A percentile compares a stretch with the other conserved stretches of the same genome.
These are phyloP conservation scores for Leucophora obtusa DNA, from an alignment of 2,888 invertebrate species.

Conservation along the genomic window DNA sequence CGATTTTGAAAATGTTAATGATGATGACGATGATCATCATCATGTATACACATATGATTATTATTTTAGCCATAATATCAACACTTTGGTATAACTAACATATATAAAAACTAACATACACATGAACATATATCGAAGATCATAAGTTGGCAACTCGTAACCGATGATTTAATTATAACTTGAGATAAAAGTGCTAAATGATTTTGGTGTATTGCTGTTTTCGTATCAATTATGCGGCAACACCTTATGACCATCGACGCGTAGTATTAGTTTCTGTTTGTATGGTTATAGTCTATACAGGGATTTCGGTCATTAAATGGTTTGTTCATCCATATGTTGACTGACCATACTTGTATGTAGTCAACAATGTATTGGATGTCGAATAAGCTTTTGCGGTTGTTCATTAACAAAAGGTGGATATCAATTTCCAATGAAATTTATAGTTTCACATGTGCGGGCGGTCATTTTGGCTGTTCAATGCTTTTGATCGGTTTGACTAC, in stretches of 20 bases:
- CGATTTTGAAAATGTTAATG: constrained; percentile 16
- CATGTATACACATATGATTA: constrained; percentile 1
- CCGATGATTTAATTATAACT: too few relatives aligned
- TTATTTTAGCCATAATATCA: constrained; percentile 30
- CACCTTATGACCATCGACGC: background rate
- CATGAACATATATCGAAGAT: too few relatives aligned
- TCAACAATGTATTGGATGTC: constrained; percentile 39
- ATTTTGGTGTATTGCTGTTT: too few relatives aligned
- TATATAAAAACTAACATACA: too few relatives aligned
- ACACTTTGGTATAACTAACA: constrained; percentile 7
- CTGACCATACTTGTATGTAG: background rate
- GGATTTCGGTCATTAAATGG: constrained; percentile 24
- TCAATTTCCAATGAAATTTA: constrained; percentile 56
- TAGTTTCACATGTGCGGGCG: constrained; percentile 42
- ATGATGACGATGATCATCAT: constrained; percentile 20
- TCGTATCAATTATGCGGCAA: too few relatives aligned
- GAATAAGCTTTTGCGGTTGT: constrained; percentile 49
- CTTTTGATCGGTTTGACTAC: constrained; percentile 1
- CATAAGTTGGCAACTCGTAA: too few relatives aligned
- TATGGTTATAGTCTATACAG: constrained; percentile 10
- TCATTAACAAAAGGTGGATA: constrained; percentile 52
- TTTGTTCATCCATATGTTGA: constrained; percentile 5
- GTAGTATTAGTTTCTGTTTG: background rate
- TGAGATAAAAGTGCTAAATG: too few relatives aligned
- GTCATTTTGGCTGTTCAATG: background rate